Evolutionary conservation across 2,113 vertebrate species (phyloP), one percentile per base, ranked within the genome.

Genomic region (Xiphias gladius): DNA sequence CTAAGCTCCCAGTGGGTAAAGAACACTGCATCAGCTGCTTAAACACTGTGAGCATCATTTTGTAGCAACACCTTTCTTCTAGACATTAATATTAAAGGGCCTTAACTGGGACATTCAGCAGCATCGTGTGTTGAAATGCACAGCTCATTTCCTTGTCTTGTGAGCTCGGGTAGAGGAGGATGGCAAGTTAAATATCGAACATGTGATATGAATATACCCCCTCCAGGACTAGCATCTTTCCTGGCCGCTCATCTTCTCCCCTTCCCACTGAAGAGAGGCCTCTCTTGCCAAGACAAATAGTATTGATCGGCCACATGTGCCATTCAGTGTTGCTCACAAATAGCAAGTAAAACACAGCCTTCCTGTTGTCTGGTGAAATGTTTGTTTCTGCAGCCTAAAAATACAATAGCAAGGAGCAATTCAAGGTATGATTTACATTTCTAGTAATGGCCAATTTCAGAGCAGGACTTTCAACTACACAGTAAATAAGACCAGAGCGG

Each of bases 71-170:
- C 82, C 88, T 90, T 89, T 84, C 68, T 90, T 72, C 69, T 58
- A 19, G 73, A 52, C 80, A 91, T 93, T 90, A 93, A 93, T 92
- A 93, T 91, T 93, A 93, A 94, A 94, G 13, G 67, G n/a, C 88
- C 64, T 72, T 90, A 93, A 93, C 82, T 92, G 88, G 89, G 85
- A 89, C 87, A 90, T 83, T 91, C 77, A 78, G 88, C 50, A 86
- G 68, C 63, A 65, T 74, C 37, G 78, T 52, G 54, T 69, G 66
- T 83, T 76, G 86, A 82, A 84, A 85, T 84, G 70, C 86, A 82
- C 71, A 80, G 80, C 84, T 91, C 86, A 88, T 91, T 92, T 90
- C 84, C 88, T 85, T 71, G 84, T 87, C 83, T 77, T 79, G 63
- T 78, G 76, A 86, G 88, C 79, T 87, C 14, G 2, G 24, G 75